Conservation (phyloP, 2,113 vertebrate genomes). For the Irena cyanogastra region DNA sequence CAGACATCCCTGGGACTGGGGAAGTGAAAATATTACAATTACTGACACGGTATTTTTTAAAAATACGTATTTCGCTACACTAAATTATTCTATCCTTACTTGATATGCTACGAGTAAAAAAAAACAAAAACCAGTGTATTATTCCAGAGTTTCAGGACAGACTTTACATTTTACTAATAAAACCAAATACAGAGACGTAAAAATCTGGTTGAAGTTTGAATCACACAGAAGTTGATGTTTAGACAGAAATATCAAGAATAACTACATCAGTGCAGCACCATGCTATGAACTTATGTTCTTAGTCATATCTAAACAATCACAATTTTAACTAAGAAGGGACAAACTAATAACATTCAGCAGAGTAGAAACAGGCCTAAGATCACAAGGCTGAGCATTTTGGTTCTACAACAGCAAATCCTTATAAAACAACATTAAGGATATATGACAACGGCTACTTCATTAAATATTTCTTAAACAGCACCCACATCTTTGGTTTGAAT, state of each 20-base stretch:
- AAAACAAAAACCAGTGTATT: not conserved
- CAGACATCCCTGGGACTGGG: not conserved
- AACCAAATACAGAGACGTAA: not conserved
- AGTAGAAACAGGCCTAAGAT: not conserved
- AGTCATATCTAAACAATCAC: not conserved
- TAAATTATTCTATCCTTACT: not conserved
- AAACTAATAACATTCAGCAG: not conserved
- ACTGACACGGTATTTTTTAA: not conserved
- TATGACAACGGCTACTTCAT: not conserved
- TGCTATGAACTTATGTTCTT: not conserved
- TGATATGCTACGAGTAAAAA: not conserved
- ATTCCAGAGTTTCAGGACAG: not conserved
- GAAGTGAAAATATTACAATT: not conserved
- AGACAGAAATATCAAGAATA: not conserved
- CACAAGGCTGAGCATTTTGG: not conserved
- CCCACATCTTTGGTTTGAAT: not conserved
- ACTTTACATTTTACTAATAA: not conserved
- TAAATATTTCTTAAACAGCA: not conserved
- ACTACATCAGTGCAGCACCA: not conserved
- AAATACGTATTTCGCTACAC: not conserved
- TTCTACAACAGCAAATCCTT: not conserved
- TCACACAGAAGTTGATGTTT: not conserved
- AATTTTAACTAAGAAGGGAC: not conserved
- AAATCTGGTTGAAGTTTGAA: not conserved
- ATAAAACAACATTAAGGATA: not conserved